Evolutionary conservation across 2,888 invertebrate species (phyloP).

Genomic region (Sinotaia quadrata): DNA sequence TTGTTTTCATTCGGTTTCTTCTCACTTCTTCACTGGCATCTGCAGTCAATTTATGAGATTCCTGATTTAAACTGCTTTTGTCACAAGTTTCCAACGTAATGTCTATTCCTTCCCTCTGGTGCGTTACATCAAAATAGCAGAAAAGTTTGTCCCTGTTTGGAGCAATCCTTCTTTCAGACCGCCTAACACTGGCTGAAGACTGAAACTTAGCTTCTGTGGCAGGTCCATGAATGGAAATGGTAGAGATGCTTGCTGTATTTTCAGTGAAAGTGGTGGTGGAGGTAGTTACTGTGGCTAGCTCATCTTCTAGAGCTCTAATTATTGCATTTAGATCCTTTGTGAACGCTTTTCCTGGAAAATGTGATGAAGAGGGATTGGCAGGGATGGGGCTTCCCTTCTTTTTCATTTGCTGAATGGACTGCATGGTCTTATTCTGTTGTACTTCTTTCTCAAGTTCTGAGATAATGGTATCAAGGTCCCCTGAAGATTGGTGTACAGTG

Average conservation of each 20-base stretch:
- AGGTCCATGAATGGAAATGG: too few species aligned
- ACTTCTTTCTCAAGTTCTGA: background rate
- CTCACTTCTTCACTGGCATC: background rate
- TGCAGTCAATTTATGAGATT: background rate
- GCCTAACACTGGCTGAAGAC: conserved; percentile 3
- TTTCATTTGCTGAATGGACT: background rate
- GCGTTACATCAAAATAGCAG: conserved; percentile 16
- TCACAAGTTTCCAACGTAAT: background rate
- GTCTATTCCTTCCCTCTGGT: conserved; percentile 6
- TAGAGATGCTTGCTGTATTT: background rate
- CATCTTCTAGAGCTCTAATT: background rate
- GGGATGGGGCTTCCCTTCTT: background rate
- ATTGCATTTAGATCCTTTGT: background rate
- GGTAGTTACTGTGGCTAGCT: background rate
- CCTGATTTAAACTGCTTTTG: background rate
- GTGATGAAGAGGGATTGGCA: background rate
- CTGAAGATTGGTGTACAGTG: background rate
- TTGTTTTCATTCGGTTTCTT: background rate
- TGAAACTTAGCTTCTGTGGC: background rate
- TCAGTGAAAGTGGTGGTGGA: background rate
- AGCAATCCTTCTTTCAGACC: conserved; percentile 10
- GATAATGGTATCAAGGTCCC: background rate
- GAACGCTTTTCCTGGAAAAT: background rate
- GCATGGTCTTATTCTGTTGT: background rate
- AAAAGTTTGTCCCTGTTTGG: conserved; percentile 18